Conservation (phyloP, 2,888 invertebrate species). For the Kryphioiulus occultus region DNA sequence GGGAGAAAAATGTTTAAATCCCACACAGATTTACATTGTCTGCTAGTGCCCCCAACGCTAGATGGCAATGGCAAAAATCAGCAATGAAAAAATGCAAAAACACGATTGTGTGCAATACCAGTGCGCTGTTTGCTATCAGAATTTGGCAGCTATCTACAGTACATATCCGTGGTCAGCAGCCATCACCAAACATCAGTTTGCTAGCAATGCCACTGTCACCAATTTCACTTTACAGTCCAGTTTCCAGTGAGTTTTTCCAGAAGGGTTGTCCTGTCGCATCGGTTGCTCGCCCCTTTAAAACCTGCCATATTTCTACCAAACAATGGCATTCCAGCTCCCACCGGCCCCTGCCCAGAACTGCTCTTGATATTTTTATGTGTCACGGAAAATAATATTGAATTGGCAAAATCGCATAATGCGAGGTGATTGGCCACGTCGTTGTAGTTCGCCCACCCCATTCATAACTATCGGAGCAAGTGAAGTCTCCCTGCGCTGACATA, state of each 20-base stretch:
- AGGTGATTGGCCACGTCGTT: conserved; percentile 16
- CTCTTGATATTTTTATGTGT: not conserved
- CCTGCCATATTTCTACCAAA: not conserved
- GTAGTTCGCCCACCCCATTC: not conserved
- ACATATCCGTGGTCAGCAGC: too few relatives aligned
- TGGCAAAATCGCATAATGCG: not conserved
- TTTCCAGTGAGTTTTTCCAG: too few relatives aligned
- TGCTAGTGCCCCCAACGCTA: too few relatives aligned
- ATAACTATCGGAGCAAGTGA: conserved; percentile 11
- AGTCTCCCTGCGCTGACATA: not conserved
- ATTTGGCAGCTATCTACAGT: too few relatives aligned
- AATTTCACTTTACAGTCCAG: not conserved
- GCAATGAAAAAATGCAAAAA: too few relatives aligned
- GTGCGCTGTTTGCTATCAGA: too few relatives aligned
- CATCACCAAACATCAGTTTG: too few relatives aligned
- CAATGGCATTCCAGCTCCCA: not conserved
- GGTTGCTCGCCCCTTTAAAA: not conserved
- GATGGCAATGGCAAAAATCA: too few relatives aligned
- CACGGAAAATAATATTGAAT: conserved; percentile 31
- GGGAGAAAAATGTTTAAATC: too few relatives aligned
- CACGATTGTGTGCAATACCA: too few relatives aligned
- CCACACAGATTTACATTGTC: too few relatives aligned
- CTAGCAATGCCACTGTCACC: too few relatives aligned
- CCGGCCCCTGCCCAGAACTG: not conserved
- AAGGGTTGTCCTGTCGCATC: not conserved